These are phyloP conservation scores for Siniperca chuatsi DNA, from an alignment of 2,113 vertebrate species.

Conservation along the genomic window DNA sequence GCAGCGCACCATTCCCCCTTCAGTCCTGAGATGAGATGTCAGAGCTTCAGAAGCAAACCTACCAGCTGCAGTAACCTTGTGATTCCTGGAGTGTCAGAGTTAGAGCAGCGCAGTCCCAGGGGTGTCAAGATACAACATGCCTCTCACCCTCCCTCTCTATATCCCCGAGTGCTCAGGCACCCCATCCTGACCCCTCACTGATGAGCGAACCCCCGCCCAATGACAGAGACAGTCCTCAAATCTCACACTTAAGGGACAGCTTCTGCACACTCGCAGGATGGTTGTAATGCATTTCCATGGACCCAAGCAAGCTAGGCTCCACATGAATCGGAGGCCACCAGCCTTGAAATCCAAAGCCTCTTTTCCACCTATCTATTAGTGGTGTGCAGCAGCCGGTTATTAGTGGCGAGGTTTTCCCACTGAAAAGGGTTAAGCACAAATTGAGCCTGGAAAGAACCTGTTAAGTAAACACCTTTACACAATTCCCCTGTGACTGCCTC, in stretches of 20 bases:
- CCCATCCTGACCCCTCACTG: conserved; percentile 7
- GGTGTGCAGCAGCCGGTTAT: conserved; percentile 55
- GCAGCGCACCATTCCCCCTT: conserved; percentile 1
- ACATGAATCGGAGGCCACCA: conserved; percentile 28
- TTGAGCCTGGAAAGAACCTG: conserved; percentile 41
- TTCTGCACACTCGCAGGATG: conserved; percentile 1
- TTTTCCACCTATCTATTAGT: conserved; percentile 45
- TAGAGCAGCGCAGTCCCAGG: conserved; percentile 66
- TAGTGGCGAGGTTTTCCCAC: conserved; percentile 35
- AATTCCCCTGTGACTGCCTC: conserved; percentile 51
- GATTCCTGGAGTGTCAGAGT: conserved; percentile 76
- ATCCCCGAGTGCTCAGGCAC: conserved; percentile 4
- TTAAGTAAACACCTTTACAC: conserved; percentile 31
- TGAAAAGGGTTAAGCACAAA: conserved; percentile 64
- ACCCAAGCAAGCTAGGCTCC: conserved; percentile 15
- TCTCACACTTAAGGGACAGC: neutral
- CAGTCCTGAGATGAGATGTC: conserved; percentile 63
- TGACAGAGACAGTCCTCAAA: conserved; percentile 8
- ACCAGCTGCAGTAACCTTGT: conserved; percentile 67
- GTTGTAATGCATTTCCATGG: conserved; percentile 21
- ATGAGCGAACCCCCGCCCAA: neutral
- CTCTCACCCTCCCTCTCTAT: conserved; percentile 26
- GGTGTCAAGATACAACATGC: conserved; percentile 75
- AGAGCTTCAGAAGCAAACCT: conserved; percentile 56
- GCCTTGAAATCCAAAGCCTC: conserved; percentile 59